Evolutionary conservation across 1,140 invertebrate species (phyloP).

Genomic region (Meloidogyne chitwoodi): DNA sequence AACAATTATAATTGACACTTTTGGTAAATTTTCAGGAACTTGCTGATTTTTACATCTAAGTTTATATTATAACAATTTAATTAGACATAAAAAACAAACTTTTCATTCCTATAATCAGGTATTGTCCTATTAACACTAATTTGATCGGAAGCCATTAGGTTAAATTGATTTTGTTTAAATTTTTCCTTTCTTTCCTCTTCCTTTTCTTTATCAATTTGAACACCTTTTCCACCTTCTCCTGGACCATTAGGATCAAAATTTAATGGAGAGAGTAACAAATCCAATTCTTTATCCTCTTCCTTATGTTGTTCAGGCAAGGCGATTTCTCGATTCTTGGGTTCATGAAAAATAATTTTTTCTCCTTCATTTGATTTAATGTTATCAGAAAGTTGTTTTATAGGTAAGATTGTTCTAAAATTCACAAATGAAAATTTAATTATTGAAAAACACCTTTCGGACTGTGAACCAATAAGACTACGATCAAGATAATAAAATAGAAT

Average conservation of each 20-base stretch:
- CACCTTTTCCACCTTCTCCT: constrained; percentile 26
- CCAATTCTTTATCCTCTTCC: constrained; percentile 3
- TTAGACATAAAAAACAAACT: constrained; percentile 13
- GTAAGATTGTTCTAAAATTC: background rate
- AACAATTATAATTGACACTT: constrained; percentile 76
- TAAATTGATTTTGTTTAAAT: constrained; percentile 44
- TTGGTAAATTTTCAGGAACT: constrained; percentile 63
- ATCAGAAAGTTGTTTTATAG: background rate
- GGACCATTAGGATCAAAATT: constrained; percentile 29
- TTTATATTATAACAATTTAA: background rate
- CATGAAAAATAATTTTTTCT: background rate
- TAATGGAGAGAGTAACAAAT: constrained; percentile 19
- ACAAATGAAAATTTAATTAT: background rate
- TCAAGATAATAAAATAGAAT: constrained; percentile 39
- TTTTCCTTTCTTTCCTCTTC: constrained; percentile 40
- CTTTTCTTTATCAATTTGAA: constrained; percentile 27
- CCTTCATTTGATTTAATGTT: background rate
- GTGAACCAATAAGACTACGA: background rate
- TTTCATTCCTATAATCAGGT: constrained; percentile 36
- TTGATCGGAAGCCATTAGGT: constrained; percentile 39
- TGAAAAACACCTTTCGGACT: constrained; percentile 23
- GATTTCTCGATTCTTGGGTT: background rate
- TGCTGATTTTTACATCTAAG: constrained; percentile 17
- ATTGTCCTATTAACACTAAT: constrained; percentile 38
- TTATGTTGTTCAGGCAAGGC: background rate